Conservation (phyloP, 1,140 invertebrate species). For the Papilio helenus region DNA sequence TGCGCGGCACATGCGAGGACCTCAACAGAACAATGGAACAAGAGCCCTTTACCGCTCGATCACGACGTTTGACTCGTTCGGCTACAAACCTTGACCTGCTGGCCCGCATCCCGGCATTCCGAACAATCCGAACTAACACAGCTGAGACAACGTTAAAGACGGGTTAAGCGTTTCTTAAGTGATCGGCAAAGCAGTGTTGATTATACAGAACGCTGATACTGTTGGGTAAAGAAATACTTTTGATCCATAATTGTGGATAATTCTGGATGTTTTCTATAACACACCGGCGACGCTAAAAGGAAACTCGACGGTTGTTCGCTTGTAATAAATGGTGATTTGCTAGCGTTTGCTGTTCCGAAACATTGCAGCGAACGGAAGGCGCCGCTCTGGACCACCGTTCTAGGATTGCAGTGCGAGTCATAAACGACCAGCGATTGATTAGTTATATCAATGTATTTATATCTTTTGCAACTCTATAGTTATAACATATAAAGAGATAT, state of each 20-base stretch:
- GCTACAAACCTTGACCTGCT: slow-evolving; percentile 36
- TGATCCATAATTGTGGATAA: not conserved
- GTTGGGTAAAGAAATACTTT: too few relatives aligned
- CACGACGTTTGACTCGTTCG: slow-evolving; percentile 25
- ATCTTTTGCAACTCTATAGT: too few relatives aligned
- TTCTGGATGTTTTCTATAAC: slow-evolving; percentile 12
- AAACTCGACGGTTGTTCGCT: slow-evolving; percentile 49
- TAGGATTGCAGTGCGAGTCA: not conserved
- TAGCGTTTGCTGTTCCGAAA: slow-evolving; percentile 61
- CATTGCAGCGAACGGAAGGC: slow-evolving; percentile 64
- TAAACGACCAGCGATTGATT: slow-evolving; percentile 2
- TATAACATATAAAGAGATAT: not conserved
- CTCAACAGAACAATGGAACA: slow-evolving; percentile 32
- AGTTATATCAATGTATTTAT: not conserved
- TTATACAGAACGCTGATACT: too few relatives aligned
- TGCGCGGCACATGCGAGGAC: slow-evolving; percentile 12
- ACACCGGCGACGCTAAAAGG: not conserved
- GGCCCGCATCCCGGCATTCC: slow-evolving; percentile 36
- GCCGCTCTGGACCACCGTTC: slow-evolving; percentile 51
- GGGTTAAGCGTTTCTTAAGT: not conserved
- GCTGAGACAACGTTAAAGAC: not conserved
- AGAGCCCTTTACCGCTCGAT: slow-evolving; percentile 37
- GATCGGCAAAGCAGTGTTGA: too few relatives aligned
- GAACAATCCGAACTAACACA: slow-evolving; percentile 1
- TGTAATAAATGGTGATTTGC: slow-evolving; percentile 75